phyloP scores from a whole-genome alignment of 2,888 invertebrate species.

The Cerastoderma edule region DNA sequence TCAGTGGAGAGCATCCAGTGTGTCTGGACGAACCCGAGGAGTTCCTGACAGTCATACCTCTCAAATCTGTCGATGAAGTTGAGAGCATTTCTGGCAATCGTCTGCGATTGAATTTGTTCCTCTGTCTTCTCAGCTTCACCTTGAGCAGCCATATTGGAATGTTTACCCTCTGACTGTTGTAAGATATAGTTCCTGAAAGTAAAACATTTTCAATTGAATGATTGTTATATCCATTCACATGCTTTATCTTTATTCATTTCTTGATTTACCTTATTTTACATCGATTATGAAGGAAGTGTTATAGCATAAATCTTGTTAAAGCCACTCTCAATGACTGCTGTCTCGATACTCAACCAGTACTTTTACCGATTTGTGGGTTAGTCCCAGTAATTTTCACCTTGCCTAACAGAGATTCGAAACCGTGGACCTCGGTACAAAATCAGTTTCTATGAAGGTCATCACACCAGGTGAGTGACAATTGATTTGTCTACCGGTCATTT shows the following conservation, averaged over 20 bases:
- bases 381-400: no score
- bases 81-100: constrained; percentile 63
- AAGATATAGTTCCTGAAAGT: not conserved
- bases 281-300: not conserved
- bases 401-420: no score
- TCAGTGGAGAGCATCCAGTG: constrained; percentile 82
- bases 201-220: not conserved
- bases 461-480: no score
- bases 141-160: constrained; percentile 18
- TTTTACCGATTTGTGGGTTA: no score
- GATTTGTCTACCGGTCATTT: no score
- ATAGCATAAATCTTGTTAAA: not conserved
- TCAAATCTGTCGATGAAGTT: constrained; percentile 81
- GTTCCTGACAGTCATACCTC: constrained; percentile 81
- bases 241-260: not conserved
- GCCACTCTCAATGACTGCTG: no score
- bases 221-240: not conserved
- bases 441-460: no score
- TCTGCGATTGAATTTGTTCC: constrained; percentile 48
- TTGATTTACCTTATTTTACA: not conserved
- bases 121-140: constrained; percentile 44
- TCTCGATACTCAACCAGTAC: no score
- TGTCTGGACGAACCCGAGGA: constrained; percentile 77
- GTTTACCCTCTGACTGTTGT: not conserved
- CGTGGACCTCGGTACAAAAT: no score